These are phyloP conservation scores for Dipodomys merriami DNA, from an alignment of 2,113 vertebrate genomes.

Conservation along the genomic window DNA sequence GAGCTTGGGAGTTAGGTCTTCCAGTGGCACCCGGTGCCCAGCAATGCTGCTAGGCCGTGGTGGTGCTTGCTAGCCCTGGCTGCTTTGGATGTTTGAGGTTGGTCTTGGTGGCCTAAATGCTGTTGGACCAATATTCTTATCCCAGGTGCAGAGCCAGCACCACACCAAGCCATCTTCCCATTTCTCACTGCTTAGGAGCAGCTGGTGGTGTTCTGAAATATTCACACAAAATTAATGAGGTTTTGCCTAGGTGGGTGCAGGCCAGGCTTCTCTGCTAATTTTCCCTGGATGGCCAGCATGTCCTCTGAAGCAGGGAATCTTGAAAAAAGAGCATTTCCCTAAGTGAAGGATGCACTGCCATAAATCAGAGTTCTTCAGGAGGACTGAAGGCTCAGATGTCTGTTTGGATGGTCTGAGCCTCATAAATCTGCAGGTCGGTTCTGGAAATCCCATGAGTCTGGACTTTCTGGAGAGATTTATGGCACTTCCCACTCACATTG, in stretches of 20 bases:
- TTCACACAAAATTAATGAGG: background rate
- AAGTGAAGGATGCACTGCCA: constrained; percentile 1
- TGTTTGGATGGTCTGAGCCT: constrained; percentile 50
- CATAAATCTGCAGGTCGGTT: constrained; percentile 53
- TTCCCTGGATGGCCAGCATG: background rate
- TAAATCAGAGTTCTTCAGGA: constrained; percentile 14
- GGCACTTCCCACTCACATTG: constrained; percentile 26
- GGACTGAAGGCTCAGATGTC: constrained; percentile 43
- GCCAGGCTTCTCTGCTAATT: background rate
- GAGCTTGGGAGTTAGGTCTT: background rate
- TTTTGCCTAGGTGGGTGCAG: background rate
- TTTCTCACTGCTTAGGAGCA: background rate
- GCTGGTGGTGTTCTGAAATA: background rate
- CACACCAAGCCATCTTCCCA: rapidly evolving
- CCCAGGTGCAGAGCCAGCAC: background rate
- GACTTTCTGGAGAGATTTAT: constrained; percentile 68
- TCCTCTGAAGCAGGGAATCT: background rate
- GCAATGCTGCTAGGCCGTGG: rapidly evolving
- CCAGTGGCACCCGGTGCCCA: background rate
- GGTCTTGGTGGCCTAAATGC: background rate
- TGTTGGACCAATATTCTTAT: rapidly evolving
- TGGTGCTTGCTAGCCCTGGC: background rate
- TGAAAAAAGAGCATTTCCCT: constrained; percentile 16
- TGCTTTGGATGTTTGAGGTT: background rate
- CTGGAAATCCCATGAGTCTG: constrained; percentile 50